Evolutionary conservation across 2,888 invertebrate species (phyloP).

Genomic region (Pollenia amentaria): DNA sequence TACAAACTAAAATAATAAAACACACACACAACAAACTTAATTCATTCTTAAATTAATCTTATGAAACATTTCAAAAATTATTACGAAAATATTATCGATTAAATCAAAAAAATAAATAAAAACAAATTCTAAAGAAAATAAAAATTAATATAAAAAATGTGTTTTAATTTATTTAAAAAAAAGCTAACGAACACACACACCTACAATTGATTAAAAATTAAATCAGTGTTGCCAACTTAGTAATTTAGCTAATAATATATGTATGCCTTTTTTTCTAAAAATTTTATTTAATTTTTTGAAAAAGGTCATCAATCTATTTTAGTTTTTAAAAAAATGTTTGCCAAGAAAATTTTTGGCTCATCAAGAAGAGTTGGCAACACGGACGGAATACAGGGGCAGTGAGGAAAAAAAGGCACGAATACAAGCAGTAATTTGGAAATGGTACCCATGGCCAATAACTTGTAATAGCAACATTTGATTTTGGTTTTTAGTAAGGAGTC

Average conservation of each 20-base stretch:
- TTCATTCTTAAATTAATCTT: slow-evolving; percentile 69
- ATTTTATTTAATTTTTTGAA: too few species aligned
- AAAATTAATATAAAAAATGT: slow-evolving; percentile 59
- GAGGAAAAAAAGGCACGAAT: neutral
- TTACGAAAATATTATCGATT: slow-evolving; percentile 14
- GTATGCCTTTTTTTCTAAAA: too few species aligned
- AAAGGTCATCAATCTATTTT: too few species aligned
- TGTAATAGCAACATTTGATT: neutral
- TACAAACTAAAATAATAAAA: slow-evolving; percentile 11
- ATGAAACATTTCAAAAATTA: slow-evolving; percentile 64
- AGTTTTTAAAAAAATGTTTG: too few species aligned
- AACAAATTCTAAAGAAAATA: slow-evolving; percentile 46
- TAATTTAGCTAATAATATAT: too few species aligned
- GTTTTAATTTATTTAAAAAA: slow-evolving; percentile 47
- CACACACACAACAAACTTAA: slow-evolving; percentile 30
- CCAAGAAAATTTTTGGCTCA: too few species aligned
- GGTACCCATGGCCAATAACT: slow-evolving; percentile 8
- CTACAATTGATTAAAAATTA: slow-evolving; percentile 58
- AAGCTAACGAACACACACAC: slow-evolving; percentile 59
- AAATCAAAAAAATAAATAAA: slow-evolving; percentile 44
- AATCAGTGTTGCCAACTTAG: neutral
- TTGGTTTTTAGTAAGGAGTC: neutral
- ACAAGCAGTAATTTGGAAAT: neutral
- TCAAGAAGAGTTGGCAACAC: too few species aligned
- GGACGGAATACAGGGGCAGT: neutral